Evolutionary conservation across 2,797 vertebrate species (phyloP), one percentile per base, ranked within the genome.

Genomic region (Centropyge bicolor): DNA sequence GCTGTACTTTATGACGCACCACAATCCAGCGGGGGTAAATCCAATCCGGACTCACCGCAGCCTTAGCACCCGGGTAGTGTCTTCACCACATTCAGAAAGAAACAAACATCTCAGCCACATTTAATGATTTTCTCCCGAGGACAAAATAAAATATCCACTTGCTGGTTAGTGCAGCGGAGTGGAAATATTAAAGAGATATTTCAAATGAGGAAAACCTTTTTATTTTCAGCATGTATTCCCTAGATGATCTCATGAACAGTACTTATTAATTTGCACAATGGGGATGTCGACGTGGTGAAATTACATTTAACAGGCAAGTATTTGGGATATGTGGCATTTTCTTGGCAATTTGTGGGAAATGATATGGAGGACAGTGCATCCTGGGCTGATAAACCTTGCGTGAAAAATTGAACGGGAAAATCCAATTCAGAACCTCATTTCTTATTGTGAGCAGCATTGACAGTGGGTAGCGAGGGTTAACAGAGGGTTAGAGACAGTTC

Each of bases 111-210:
- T 70, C 51, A n/a, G 24, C 56, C 73, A 38, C 56, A 67, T 73
- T 71, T 73, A 79, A 76, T 74, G 16, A 40, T 69, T 82, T 81
- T 67, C 70, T 84, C 76, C 68, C n/a, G 56, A 59, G 75, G 41
- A 69, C 6, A 54, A 82, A 81, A 74, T 79, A 48, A 79, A 80
- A 78, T 63, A 67, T 14, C 27, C 51, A 9, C 60, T 76, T 4
- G 16, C 38, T 67, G 41, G 46, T 70, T 55, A 41, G 64, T 74
- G 76, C 70, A 77, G 76, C 65, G 48, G 81, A 73, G 69, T 64
- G 60, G 55, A 88, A 86, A 87, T 88, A 90, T 89, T 88, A 80
- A 88, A 81, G 70, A 70, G 14, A 88, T 89, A 87, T 85, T 86
- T 89, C 83, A 88, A 70, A 82, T 63, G 46, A 57, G 65, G 43